phyloP scores from a whole-genome alignment of 2,888 invertebrate genomes.

The Thecocarcelia acutangulata region DNA sequence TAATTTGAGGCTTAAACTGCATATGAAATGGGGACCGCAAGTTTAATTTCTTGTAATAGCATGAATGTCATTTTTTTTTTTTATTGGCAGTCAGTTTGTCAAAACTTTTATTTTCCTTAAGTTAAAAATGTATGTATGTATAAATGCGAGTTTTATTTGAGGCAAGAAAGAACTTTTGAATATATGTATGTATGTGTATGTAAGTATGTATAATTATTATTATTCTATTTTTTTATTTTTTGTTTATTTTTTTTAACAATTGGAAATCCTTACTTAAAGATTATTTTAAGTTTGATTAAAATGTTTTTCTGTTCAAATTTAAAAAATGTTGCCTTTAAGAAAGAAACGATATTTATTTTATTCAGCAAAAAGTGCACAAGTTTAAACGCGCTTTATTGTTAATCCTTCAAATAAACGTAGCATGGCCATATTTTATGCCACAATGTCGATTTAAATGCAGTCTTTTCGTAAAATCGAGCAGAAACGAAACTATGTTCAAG shows the following conservation, averaged over 20 bases:
- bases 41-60: constrained; percentile 6
- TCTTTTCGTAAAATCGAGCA: constrained; percentile 48
- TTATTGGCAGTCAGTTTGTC: constrained; percentile 45
- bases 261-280: constrained; percentile 30
- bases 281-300: constrained; percentile 15
- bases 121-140: constrained; percentile 5
- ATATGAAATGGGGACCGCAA: constrained; percentile 9
- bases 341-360: neutral
- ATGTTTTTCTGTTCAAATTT: constrained; percentile 2
- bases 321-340: constrained; percentile 26
- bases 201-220: no score
- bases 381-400: constrained; percentile 36
- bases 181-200: neutral
- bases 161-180: constrained; percentile 11
- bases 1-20: constrained; percentile 16
- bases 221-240: no score
- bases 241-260: no score
- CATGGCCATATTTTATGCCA: constrained; percentile 46
- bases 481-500: constrained; percentile 40
- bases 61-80: constrained; percentile 49
- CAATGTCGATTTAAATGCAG: constrained; percentile 52
- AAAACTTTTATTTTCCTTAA: neutral
- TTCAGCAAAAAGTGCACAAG: constrained; percentile 40
- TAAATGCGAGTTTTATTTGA: constrained; percentile 6
- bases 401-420: constrained; percentile 35